Conservation (phyloP, 92 coral and sea anemone genomes). For the Chrysogorgia sp. region DNA sequence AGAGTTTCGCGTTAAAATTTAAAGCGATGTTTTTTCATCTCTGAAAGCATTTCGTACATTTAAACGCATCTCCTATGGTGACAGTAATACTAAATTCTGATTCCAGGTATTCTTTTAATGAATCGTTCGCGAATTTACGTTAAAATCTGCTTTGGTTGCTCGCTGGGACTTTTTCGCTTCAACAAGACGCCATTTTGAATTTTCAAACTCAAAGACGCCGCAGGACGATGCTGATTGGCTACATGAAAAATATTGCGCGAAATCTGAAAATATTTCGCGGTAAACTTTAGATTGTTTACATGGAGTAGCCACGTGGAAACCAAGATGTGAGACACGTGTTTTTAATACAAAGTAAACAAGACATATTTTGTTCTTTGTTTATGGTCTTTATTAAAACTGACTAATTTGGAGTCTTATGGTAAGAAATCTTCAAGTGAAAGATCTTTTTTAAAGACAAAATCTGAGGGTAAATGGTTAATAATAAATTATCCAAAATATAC, state of each 20-base stretch:
- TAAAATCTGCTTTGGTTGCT: neutral
- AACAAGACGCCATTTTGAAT: constrained; percentile 80
- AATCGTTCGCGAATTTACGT: neutral
- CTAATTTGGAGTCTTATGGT: neutral
- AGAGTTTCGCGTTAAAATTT: too few species aligned
- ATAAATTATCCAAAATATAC: constrained; percentile 25
- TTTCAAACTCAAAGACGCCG: neutral
- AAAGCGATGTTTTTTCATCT: too few species aligned
- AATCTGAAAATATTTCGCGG: constrained; percentile 30
- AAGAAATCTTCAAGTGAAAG: constrained; percentile 5
- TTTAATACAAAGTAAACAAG: neutral
- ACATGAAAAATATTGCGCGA: constrained; percentile 36
- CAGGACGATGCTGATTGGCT: constrained; percentile 26
- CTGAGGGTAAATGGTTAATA: neutral
- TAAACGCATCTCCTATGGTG: too few species aligned
- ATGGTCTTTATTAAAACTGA: constrained; percentile 30
- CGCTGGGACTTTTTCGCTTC: neutral
- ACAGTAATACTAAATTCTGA: too few species aligned
- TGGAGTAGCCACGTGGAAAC: constrained; percentile 17
- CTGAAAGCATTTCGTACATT: too few species aligned
- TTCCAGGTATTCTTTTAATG: neutral
- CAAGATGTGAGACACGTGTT: constrained; percentile 13
- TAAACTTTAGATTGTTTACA: constrained; percentile 37
- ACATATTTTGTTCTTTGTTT: neutral
- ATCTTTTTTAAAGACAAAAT: constrained; percentile 4